Evolutionary conservation across 2,113 vertebrate genomes (phyloP).

Genomic region (Mohoua ochrocephala): DNA sequence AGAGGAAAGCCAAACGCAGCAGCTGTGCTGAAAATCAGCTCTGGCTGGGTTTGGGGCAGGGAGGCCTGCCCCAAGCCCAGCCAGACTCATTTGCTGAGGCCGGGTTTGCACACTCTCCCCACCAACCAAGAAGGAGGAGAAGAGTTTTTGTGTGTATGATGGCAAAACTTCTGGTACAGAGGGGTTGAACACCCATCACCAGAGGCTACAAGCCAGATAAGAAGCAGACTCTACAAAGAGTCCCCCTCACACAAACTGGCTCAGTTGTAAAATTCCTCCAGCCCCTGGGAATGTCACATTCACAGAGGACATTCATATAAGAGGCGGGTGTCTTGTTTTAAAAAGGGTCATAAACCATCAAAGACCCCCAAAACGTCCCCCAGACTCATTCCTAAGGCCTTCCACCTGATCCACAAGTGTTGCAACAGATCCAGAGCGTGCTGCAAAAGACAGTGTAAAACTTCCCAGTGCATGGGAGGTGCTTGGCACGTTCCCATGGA

Average conservation of each 20-base stretch:
- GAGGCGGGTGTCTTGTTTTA: neutral
- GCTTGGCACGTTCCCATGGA: accelerated
- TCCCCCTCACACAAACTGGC: neutral
- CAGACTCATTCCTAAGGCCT: neutral
- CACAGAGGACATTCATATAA: too few relatives aligned
- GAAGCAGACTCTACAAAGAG: neutral
- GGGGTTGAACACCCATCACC: neutral
- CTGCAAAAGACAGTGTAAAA: neutral
- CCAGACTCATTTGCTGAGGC: neutral
- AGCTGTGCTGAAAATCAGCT: neutral
- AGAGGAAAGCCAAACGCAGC: neutral
- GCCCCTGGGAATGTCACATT: neutral
- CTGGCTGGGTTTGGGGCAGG: neutral
- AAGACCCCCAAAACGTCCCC: neutral
- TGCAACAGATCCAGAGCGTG: neutral
- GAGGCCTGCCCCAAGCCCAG: neutral
- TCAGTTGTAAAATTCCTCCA: neutral
- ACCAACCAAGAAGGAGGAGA: neutral
- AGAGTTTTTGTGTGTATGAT: neutral
- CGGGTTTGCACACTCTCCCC: neutral
- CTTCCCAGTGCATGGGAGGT: neutral
- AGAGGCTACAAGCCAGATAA: neutral
- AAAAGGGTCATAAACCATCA: neutral
- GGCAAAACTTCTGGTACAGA: neutral
- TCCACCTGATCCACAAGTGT: neutral